Base-by-base conservation (phyloP, 2,888 invertebrate species). In the Caenorhabditis sp. region DNA sequence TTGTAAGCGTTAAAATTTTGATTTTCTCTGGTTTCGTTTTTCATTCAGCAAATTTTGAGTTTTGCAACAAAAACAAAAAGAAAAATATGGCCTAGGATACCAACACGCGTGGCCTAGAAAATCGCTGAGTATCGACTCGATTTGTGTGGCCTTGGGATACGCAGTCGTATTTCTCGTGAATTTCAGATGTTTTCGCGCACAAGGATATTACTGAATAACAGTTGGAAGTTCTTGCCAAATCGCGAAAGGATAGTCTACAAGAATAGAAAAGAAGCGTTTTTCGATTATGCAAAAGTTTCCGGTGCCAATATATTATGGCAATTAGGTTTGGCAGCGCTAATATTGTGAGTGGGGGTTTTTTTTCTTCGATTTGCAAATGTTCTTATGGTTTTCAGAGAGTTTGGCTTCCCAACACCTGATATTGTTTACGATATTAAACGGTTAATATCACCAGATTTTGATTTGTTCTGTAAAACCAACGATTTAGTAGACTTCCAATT, bases 331-430 rank as follows among this genome's bases (percentile, higher is more conserved):
- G 81, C 79, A 1, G 57, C 77, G 12, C 36, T 78, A 26, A 36
- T 81, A 57, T 58, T 74, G 81, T 79, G 51, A 75, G n/a, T n/a
- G n/a, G n/a, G n/a, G n/a, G 81, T 64, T 43, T 49, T 27, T 53
- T 5, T 12, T 12, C 36, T 58, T 58, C 21, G 6, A 37, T 19
- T 60, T 50, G 3, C 17, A 12, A 43, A 3, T 26, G 2, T 43
- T 43, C 17, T 17, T 3, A 43, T 36, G 5, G 1, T 21, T 72
- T 81, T 64, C 61, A 82, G 82, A 61, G 82, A 82, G 66, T 81
- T 82, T 58, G 82, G 75, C n/a, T 81, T 81, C 62, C 82, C 82
- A 10, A 81, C 81, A 27, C 81, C 82, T 8, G 82, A 82, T 50
- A 78, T 82, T 54, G 75, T 82, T n/a, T 78, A 79, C 63, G 82